phyloP scores from a whole-genome alignment of 2,113 vertebrate genomes.

The Dicrurus megarhynchus region DNA sequence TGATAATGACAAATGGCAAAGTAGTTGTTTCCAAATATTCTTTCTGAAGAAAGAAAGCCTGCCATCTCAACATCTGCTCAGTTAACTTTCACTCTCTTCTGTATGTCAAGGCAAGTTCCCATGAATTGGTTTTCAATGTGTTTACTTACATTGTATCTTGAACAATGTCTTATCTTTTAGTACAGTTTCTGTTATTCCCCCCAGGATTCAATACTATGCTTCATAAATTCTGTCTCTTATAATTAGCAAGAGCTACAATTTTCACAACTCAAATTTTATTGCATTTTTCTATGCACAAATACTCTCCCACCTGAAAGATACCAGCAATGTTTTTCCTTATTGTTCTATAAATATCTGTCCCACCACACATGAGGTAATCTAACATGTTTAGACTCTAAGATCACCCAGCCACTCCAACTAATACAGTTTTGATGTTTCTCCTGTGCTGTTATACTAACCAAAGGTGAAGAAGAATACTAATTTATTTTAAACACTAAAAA shows the following conservation, averaged over 20 bases:
- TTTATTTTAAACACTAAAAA: neutral
- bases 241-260: neutral
- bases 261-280: neutral
- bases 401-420: neutral
- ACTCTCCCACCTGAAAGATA: neutral
- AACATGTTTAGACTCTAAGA: neutral
- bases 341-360: neutral
- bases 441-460: neutral
- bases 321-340: neutral
- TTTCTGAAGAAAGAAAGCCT: neutral
- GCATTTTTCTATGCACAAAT: neutral
- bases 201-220: neutral
- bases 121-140: neutral
- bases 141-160: neutral
- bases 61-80: neutral
- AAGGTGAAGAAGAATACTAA: neutral
- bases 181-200: neutral
- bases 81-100: neutral
- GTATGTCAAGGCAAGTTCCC: neutral
- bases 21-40: neutral
- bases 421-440: neutral
- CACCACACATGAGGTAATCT: neutral
- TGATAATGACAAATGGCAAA: conserved; percentile 13
- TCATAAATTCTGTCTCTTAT: neutral
- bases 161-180: neutral